Conservation (phyloP, 2,113 vertebrate genomes). For the Triplophysa siluroides region DNA sequence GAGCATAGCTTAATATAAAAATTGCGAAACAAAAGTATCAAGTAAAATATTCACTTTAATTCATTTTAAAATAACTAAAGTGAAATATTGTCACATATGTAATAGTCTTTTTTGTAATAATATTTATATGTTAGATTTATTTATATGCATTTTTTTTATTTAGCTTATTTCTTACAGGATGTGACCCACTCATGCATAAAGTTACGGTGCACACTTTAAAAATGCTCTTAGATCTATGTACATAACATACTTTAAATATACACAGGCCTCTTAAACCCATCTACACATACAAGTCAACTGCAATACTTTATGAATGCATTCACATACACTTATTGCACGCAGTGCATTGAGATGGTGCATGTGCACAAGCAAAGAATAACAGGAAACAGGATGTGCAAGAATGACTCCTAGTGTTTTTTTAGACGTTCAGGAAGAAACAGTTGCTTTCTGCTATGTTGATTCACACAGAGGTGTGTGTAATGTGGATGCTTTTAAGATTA, state of each 20-base stretch:
- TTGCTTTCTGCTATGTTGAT: background rate
- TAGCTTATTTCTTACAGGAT: background rate
- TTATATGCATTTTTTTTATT: too few species aligned
- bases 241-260: background rate
- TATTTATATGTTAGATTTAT: too few species aligned
- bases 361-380: background rate
- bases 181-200: background rate
- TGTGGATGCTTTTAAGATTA: background rate
- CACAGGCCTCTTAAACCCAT: background rate
- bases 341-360: too few species aligned
- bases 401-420: background rate
- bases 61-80: too few species aligned
- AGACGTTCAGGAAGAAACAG: background rate
- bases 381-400: background rate
- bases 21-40: too few species aligned
- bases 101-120: too few species aligned
- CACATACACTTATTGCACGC: background rate
- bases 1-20: too few species aligned
- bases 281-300: background rate
- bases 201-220: background rate
- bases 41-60: too few species aligned
- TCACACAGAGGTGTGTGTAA: background rate
- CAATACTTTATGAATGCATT: background rate
- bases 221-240: slow-evolving; percentile 8
- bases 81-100: too few species aligned